phyloP scores from a whole-genome alignment of 2,888 invertebrate species.

The Argyresthia goedartella region DNA sequence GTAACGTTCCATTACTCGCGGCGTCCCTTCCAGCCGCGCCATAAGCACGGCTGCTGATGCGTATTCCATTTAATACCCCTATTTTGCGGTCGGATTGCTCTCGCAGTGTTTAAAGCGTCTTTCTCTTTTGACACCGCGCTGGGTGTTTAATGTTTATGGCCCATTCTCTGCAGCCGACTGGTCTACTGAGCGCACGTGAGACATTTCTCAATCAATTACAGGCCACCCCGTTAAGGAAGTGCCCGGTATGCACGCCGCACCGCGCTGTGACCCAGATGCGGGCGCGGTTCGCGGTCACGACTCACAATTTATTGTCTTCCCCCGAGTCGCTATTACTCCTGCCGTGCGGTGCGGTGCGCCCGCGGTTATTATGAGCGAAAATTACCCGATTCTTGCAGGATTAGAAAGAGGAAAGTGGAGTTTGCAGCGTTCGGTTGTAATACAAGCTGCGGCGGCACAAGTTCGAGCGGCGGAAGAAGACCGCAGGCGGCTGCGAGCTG shows the following conservation, averaged over 20 bases:
- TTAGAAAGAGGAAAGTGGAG: neutral
- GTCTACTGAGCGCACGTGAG: neutral
- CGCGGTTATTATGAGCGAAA: neutral
- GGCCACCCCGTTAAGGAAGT: neutral
- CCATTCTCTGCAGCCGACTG: neutral
- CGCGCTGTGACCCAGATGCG: constrained; percentile 38
- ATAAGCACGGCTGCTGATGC: neutral
- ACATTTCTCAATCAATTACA: constrained; percentile 2
- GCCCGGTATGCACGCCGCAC: neutral
- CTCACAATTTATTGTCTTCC: constrained; percentile 44
- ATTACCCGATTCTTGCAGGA: neutral
- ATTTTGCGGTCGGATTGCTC: neutral
- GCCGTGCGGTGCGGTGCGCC: neutral
- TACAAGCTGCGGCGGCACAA: neutral
- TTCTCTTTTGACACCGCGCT: too few relatives aligned
- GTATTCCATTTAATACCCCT: neutral
- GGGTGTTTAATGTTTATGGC: neutral
- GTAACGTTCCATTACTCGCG: constrained; percentile 50
- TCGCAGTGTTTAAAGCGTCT: too few relatives aligned
- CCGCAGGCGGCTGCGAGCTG: neutral
- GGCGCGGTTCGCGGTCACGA: constrained; percentile 22
- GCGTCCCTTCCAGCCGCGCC: constrained; percentile 16
- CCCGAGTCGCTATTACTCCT: constrained; percentile 3
- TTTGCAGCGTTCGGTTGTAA: neutral
- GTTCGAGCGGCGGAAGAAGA: neutral